A percentile compares a stretch with the other conserved stretches of the same genome.
phyloP scores from a whole-genome alignment of 2,888 invertebrate species.

The Drosophila sordidula region DNA sequence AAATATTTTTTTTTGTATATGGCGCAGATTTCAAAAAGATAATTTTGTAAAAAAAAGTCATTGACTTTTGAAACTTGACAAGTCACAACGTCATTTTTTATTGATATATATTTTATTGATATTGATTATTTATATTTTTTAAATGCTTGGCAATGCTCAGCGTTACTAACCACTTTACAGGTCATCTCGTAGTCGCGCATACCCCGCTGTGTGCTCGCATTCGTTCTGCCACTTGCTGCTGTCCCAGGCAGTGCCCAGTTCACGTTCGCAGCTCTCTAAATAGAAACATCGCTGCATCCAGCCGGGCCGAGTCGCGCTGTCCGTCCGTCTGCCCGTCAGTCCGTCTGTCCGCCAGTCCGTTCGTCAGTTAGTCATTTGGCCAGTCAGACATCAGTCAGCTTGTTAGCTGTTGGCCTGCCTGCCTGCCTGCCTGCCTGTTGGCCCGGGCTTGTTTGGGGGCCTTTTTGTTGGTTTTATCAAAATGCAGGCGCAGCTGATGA shows the following conservation, averaged over 20 bases:
- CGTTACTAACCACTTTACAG: too few relatives aligned
- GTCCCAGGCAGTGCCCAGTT: conserved; percentile 2
- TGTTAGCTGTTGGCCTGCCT: conserved; percentile 59
- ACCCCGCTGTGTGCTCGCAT: conserved; percentile 1
- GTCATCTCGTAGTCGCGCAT: background rate
- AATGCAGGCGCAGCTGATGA: conserved; percentile 77
- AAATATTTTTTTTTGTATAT: too few relatives aligned
- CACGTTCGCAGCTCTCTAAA: conserved; percentile 57
- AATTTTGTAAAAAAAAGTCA: too few relatives aligned
- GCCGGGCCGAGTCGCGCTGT: conserved; percentile 3
- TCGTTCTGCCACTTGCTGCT: conserved; percentile 43
- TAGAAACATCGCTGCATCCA: conserved; percentile 69
- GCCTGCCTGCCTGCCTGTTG: conserved; percentile 14
- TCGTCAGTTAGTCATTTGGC: conserved; percentile 57
- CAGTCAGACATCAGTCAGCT: conserved; percentile 76
- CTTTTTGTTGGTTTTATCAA: conserved; percentile 64
- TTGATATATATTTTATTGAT: too few relatives aligned
- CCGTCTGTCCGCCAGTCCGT: conserved; percentile 16
- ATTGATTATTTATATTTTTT: too few relatives aligned
- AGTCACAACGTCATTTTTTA: too few relatives aligned
- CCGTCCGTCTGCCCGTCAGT: conserved; percentile 11
- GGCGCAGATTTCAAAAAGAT: too few relatives aligned
- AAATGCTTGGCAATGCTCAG: too few relatives aligned
- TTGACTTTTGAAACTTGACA: too few relatives aligned
- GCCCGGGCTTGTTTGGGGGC: conserved; percentile 42